Percentiles rank a stretch among this genome's conserved stretches.
Evolutionary conservation across 2,888 invertebrate genomes (phyloP).

Genomic region (Miltochrista miniata): DNA sequence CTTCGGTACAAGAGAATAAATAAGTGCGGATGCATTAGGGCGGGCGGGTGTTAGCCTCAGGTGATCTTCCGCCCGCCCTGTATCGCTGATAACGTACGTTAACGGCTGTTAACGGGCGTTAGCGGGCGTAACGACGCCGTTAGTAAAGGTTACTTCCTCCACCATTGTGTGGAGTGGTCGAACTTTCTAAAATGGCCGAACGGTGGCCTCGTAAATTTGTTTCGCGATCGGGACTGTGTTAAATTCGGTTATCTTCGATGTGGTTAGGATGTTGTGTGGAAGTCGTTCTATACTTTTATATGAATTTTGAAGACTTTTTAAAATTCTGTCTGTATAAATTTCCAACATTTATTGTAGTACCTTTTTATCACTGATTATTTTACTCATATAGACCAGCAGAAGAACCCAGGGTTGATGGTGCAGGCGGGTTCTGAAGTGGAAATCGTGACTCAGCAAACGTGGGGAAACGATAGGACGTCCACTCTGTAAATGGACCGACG

Average conservation of each 20-base stretch:
- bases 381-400: no score
- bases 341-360: no score
- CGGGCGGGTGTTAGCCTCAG: slow-evolving; percentile 71
- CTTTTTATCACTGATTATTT: no score
- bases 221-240: slow-evolving; percentile 40
- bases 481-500: no score
- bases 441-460: no score
- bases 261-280: slow-evolving; percentile 5
- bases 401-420: no score
- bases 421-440: no score
- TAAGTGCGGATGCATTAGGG: slow-evolving; percentile 82
- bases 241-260: slow-evolving; percentile 26
- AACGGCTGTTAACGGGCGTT: slow-evolving; percentile 63
- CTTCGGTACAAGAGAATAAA: slow-evolving; percentile 64
- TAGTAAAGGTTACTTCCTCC: slow-evolving; percentile 75
- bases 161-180: slow-evolving; percentile 60
- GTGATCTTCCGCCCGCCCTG: slow-evolving; percentile 75
- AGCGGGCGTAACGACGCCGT: slow-evolving; percentile 76
- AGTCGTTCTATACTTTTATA: background rate
- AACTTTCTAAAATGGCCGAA: slow-evolving; percentile 30
- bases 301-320: background rate
- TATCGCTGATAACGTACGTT: slow-evolving; percentile 76
- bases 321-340: background rate
- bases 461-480: no score
- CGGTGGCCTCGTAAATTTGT: slow-evolving; percentile 51